Evolutionary conservation across 2,888 invertebrate genomes (phyloP).

Genomic region (Acanthacorydalis orientalis): DNA sequence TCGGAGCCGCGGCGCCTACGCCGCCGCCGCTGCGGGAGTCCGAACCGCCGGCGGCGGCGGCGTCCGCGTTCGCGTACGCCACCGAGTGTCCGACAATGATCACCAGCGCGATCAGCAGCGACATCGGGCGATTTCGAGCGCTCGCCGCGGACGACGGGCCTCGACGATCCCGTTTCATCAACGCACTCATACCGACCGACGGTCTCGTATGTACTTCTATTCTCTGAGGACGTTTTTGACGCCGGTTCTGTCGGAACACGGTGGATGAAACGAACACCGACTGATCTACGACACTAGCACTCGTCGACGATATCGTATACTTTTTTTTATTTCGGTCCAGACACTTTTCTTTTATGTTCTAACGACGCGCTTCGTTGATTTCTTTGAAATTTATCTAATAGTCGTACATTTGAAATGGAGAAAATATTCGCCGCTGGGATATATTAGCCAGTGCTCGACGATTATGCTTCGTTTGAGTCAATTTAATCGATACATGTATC

Average conservation of each 20-base stretch:
- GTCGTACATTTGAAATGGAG: too few relatives aligned
- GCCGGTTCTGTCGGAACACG: neutral
- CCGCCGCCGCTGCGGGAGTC: constrained; percentile 2
- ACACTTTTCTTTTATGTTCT: too few relatives aligned
- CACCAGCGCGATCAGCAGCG: neutral
- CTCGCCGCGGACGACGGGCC: neutral
- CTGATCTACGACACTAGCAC: neutral
- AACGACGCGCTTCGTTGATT: too few relatives aligned
- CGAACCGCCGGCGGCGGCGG: constrained; percentile 10
- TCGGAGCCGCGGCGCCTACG: constrained; percentile 10
- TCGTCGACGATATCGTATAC: neutral
- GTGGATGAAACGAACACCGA: neutral
- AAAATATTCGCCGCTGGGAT: too few relatives aligned
- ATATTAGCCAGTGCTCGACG: too few relatives aligned
- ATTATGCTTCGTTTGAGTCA: too few relatives aligned
- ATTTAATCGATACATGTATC: too few relatives aligned
- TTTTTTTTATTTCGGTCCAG: neutral
- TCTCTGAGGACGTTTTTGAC: neutral
- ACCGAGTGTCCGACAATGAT: constrained; percentile 1
- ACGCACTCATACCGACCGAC: neutral
- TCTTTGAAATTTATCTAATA: too few relatives aligned
- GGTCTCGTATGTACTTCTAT: neutral
- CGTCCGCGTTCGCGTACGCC: constrained; percentile 3
- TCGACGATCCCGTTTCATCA: neutral
- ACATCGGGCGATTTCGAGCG: neutral